phyloP scores from a whole-genome alignment of 2,113 vertebrate genomes.

The Murina feae region DNA sequence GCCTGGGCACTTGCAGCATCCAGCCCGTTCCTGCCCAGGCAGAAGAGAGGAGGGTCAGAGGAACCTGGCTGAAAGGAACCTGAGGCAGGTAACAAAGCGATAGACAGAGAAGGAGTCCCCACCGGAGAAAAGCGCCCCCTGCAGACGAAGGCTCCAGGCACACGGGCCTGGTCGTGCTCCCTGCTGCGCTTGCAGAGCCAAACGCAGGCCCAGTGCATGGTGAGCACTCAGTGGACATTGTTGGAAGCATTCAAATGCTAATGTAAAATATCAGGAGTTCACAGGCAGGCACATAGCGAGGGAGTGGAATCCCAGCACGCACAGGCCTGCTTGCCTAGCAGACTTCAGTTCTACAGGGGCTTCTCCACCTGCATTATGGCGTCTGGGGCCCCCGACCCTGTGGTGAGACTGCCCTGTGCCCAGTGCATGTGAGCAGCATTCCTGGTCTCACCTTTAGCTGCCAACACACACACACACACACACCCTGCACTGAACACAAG shows the following conservation, averaged over 20 bases:
- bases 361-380: background rate
- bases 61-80: background rate
- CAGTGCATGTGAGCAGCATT: background rate
- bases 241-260: background rate
- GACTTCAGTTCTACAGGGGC: background rate
- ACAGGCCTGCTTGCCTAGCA: no score
- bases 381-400: background rate
- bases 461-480: background rate
- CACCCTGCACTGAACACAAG: background rate
- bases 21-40: background rate
- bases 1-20: background rate
- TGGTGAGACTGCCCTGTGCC: no score
- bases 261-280: background rate
- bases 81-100: background rate
- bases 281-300: background rate
- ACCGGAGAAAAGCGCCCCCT: background rate
- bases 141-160: background rate
- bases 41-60: background rate
- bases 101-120: background rate
- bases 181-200: background rate
- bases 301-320: background rate
- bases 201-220: background rate
- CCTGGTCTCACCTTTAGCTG: background rate
- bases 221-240: background rate
- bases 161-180: background rate